phyloP scores from a whole-genome alignment of 2,797 vertebrate genomes.

The Selene dorsalis region DNA sequence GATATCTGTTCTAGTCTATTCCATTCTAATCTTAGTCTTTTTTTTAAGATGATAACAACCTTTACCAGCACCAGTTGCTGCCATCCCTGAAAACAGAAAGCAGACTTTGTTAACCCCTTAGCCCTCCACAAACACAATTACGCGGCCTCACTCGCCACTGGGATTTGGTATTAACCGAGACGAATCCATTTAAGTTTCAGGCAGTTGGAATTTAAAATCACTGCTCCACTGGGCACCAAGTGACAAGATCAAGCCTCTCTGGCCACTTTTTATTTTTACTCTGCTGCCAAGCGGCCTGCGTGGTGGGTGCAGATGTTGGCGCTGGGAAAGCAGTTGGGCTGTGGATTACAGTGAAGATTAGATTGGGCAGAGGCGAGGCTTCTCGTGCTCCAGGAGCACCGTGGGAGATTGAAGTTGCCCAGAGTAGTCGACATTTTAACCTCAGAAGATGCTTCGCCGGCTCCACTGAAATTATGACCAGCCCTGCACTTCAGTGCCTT shows the following conservation, averaged over 20 bases:
- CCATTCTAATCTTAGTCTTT: too few species aligned
- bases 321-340: conserved; percentile 38
- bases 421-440: conserved; percentile 57
- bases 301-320: conserved; percentile 26
- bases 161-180: not conserved
- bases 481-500: conserved; percentile 13
- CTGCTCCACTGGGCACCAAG: conserved; percentile 17
- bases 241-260: conserved; percentile 32
- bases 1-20: too few species aligned
- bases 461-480: conserved; percentile 44
- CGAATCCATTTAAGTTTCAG: conserved; percentile 20
- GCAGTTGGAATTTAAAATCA: conserved; percentile 21
- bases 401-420: conserved; percentile 53
- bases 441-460: conserved; percentile 45
- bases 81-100: too few species aligned
- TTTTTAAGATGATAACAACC: too few species aligned
- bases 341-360: conserved; percentile 61
- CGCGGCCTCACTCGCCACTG: not conserved
- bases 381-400: conserved; percentile 9
- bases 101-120: not conserved
- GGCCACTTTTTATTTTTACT: conserved; percentile 27
- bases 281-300: conserved; percentile 9
- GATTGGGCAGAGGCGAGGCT: conserved; percentile 46
- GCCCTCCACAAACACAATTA: not conserved
- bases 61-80: too few species aligned